phyloP scores from a whole-genome alignment of 2,797 vertebrate species.

The Molossus molossus region DNA sequence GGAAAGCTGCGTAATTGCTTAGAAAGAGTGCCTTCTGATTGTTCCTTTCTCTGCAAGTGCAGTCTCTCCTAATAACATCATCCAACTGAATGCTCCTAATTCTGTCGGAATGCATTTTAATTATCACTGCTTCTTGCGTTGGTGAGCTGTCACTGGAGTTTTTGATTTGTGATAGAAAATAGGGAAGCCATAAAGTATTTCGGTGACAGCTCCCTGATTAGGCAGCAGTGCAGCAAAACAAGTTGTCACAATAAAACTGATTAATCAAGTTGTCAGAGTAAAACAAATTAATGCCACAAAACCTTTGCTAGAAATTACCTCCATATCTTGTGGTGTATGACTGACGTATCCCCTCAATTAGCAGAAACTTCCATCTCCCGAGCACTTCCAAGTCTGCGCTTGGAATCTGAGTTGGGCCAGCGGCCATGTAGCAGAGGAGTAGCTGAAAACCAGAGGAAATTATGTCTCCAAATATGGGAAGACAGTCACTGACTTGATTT shows the following conservation, averaged over 20 bases:
- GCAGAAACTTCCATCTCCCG: conserved; percentile 71
- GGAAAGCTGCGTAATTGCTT: conserved; percentile 71
- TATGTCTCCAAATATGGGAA: neutral
- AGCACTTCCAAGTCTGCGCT: conserved; percentile 4
- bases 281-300: conserved; percentile 85
- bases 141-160: conserved; percentile 75
- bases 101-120: conserved; percentile 83
- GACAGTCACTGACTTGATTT: conserved; percentile 18
- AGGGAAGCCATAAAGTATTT: conserved; percentile 83
- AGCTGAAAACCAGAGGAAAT: conserved; percentile 27
- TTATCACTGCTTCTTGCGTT: conserved; percentile 79
- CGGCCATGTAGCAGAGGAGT: neutral
- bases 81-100: conserved; percentile 79
- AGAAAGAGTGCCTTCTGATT: conserved; percentile 69
- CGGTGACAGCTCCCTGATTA: conserved; percentile 78
- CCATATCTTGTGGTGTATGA: conserved; percentile 73
- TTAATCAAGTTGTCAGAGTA: conserved; percentile 82
- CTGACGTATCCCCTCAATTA: conserved; percentile 74
- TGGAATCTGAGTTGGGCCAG: neutral
- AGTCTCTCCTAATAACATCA: conserved; percentile 79
- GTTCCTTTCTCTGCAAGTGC: conserved; percentile 76
- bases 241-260: conserved; percentile 85
- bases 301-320: conserved; percentile 82
- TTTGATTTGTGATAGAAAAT: conserved; percentile 83
- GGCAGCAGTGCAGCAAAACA: conserved; percentile 80